Percentiles rank a stretch among this genome's conserved stretches.
phyloP scores from a whole-genome alignment of 2,888 invertebrate genomes.

The Autographa gamma region DNA sequence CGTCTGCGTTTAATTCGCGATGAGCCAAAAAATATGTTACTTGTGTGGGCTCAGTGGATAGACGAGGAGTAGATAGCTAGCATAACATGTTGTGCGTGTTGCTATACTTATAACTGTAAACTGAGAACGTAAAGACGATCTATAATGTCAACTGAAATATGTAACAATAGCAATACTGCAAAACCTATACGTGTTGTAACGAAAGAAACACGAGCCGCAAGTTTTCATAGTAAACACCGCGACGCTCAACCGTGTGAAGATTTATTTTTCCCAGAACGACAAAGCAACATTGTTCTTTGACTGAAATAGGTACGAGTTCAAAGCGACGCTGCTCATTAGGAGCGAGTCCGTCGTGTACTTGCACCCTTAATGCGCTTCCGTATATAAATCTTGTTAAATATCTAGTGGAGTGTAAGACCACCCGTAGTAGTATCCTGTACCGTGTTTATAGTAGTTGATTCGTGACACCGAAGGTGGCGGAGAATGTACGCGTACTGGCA shows the following conservation, averaged over 20 bases:
- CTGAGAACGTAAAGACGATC: conserved; percentile 53
- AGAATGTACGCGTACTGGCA: conserved; percentile 53
- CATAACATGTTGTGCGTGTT: conserved; percentile 48
- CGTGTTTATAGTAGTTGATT: conserved; percentile 49
- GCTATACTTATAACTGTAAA: conserved; percentile 55
- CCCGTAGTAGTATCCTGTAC: conserved; percentile 43
- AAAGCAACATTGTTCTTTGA: conserved; percentile 80
- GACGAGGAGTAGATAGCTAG: conserved; percentile 9
- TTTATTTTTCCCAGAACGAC: conserved; percentile 81
- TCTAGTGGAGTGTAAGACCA: conserved; percentile 40
- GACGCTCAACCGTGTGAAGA: conserved; percentile 74
- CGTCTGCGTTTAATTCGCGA: conserved; percentile 37
- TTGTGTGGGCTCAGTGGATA: conserved; percentile 2
- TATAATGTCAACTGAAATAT: conserved; percentile 58
- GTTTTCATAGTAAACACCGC: conserved; percentile 81
- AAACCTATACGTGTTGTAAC: conserved; percentile 65
- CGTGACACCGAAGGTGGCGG: conserved; percentile 43
- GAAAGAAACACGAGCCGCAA: conserved; percentile 69
- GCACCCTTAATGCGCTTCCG: conserved; percentile 66
- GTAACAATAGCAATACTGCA: conserved; percentile 65
- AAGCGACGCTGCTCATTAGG: conserved; percentile 79
- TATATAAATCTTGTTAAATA: conserved; percentile 41
- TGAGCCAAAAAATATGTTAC: conserved; percentile 43
- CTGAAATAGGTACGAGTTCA: conserved; percentile 81
- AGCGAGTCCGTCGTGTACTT: conserved; percentile 68